These are phyloP conservation scores for Falco biarmicus DNA, from an alignment of 2,797 vertebrate genomes.

Conservation along the genomic window DNA sequence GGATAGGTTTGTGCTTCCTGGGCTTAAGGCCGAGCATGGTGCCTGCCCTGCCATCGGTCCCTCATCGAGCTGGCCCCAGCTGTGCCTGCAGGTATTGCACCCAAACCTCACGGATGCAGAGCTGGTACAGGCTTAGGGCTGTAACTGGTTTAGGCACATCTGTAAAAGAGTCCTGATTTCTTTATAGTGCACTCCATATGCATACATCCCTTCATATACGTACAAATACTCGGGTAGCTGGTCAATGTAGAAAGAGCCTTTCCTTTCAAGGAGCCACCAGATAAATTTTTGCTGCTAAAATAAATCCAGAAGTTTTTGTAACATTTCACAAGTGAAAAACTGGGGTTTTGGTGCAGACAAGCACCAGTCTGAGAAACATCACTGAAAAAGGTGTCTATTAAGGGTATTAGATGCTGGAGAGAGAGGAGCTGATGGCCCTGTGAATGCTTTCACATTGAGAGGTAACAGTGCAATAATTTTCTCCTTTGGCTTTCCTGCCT, in stretches of 20 bases:
- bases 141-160: not conserved
- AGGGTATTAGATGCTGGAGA: not conserved
- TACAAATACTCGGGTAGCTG: not conserved
- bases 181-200: accelerated
- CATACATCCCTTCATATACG: not conserved
- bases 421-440: not conserved
- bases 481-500: not conserved
- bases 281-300: not conserved
- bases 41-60: not conserved
- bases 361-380: not conserved
- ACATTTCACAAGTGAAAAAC: not conserved
- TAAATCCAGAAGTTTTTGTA: not conserved
- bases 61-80: not conserved
- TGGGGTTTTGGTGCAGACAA: not conserved
- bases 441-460: not conserved
- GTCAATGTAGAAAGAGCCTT: not conserved
- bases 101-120: not conserved
- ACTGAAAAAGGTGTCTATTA: not conserved
- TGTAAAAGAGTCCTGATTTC: not conserved
- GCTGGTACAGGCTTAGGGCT: not conserved
- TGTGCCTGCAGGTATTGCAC: not conserved
- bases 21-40: not conserved
- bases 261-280: not conserved
- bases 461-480: not conserved
- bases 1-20: not conserved